Base-by-base conservation (phyloP, 2,888 invertebrate genomes). In the Subacronicta megacephala region DNA sequence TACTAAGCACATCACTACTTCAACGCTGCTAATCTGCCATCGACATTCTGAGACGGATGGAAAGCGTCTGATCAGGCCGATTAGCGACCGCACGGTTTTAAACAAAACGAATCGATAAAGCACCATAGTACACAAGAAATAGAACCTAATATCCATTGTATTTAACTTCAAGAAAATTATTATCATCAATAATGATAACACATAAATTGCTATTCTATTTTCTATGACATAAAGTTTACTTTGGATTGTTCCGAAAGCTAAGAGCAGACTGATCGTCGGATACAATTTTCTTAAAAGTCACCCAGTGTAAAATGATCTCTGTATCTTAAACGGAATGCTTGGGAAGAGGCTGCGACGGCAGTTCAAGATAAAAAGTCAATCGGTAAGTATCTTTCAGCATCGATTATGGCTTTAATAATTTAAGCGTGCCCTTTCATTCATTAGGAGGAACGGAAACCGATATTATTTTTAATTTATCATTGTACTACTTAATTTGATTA, bases 1-100 rank as follows among this genome's bases (percentile, higher is more conserved):
- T n/a, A 13, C 5, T 20, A 13, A 3, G 23, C 20, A 37, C 66
- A 64, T 50, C 73, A 57, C 73, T 71, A 75, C 41, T 31, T 36
- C 33, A 41, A 51, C 42, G 42, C 43, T 23, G 43, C 64, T 77
- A 73, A 77, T 77, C 77, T 72, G 65, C 60, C 41, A 69, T 73
- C 68, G 77, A 69, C 62, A 61, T 67, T 73, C 75, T 73, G 71
- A 81, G 78, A 80, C 72, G 72, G 75, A 76, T 74, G 68, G 75
- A 65, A 79, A 75, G 65, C 72, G 67, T 73, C 75, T 72, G 80
- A 80, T 81, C 77, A 74, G 68, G 63, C 72, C 73, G 81, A 81
- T 80, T 80, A 79, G 69, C 65, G 59, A 64, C 72, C 67, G 67
- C 70, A 73, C 60, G 47, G 41, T 51, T 51, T 61, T 50, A 47